Base-by-base conservation (phyloP, 1,140 invertebrate genomes). In the Drosophila watanabei region DNA sequence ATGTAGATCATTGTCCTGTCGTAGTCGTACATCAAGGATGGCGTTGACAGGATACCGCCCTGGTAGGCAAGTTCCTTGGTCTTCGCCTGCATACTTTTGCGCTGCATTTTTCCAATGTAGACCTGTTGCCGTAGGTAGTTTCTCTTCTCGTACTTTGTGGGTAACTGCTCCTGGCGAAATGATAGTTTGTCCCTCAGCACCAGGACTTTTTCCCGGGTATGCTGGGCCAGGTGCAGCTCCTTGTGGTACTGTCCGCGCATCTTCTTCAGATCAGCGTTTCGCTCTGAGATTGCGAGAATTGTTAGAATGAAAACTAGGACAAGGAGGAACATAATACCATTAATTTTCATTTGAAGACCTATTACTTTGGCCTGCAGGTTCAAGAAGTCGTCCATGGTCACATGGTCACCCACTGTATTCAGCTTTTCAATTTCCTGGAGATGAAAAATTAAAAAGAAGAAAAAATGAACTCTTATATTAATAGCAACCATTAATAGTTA, bases 341-440 rank as follows among this genome's bases (percentile, higher is more conserved):
- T 73, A 11, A 79, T 9, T 28, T 79, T 79, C 1, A 35, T 70
- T 43, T 70, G 18, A 18, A 79, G 10, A 14, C 7, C 16, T 0
- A 18, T 0, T 3, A 57, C 11, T 18, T 70, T 60, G 5, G 20
- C 48, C 48, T 79, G 76, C 6, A 54, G 30, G 16, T 0, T 9
- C 11, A 79, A 24, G 13, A 64, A 75, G 18, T 52, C 45, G 10
- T 18, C 39, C 70, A 75, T 43, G 41, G 45, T 75, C 5, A 75
- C 59, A 1, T 20, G 30, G 0, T 32, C 70, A 14, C 16, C 20
- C 14, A 75, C 16, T 0, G n/a, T 10, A 18, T 51, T 58, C 24
- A 64, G 30, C 6, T 46, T 6, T 11, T 11, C 8, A 4, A 54
- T 69, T n/a, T 33, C 10, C 68, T 71, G 9, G 1, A 6, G 18